Base-by-base conservation (phyloP, 2,888 invertebrate genomes). In the Pseudeuparius sepicola region DNA sequence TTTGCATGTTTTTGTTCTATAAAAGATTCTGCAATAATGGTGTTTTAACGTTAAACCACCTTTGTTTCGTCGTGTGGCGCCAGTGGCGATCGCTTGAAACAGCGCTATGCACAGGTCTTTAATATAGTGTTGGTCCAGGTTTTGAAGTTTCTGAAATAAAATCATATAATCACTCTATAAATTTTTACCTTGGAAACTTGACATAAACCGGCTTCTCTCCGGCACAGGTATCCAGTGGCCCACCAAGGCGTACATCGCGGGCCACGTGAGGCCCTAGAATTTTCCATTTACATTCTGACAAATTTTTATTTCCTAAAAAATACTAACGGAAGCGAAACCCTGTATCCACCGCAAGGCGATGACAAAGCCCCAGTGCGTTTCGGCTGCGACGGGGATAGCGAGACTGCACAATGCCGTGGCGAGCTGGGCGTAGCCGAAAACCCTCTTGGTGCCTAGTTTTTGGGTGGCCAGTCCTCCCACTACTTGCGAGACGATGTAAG, bases 211-310 rank as follows among this genome's bases (percentile, higher is more conserved):
- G 33, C 77, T 78, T 32, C 78, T 65, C 55, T 80, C 79, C 4
- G 69, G 66, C n/a, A 75, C 65, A 5, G 79, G 79, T 42, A 79
- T 79, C 79, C 79, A 80, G 47, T 72, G 73, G 3, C 77, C 78
- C 15, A 79, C 79, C 37, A 78, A 64, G 1, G 78, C 77, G 52
- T 78, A 80, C 79, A 80, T 80, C 2, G 79, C 78, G 9, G 79
- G 79, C 79, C 79, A 80, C 7, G 79, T 80, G 36, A 79, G 56
- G 15, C 79, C 79, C 71, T 73, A 45, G 38, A 52, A 53, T 34
- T n/a, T n/a, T n/a, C n/a, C n/a, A n/a, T n/a, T n/a, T n/a, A n/a
- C n/a, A n/a, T n/a, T n/a, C n/a, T n/a, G n/a, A n/a, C n/a, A n/a
- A n/a, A n/a, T n/a, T n/a, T n/a, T n/a, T n/a, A n/a, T n/a, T n/a